A percentile compares a stretch with the other conserved stretches of the same genome.
Conservation (phyloP, 2,113 vertebrate species). For the Dissostichus mawsoni region DNA sequence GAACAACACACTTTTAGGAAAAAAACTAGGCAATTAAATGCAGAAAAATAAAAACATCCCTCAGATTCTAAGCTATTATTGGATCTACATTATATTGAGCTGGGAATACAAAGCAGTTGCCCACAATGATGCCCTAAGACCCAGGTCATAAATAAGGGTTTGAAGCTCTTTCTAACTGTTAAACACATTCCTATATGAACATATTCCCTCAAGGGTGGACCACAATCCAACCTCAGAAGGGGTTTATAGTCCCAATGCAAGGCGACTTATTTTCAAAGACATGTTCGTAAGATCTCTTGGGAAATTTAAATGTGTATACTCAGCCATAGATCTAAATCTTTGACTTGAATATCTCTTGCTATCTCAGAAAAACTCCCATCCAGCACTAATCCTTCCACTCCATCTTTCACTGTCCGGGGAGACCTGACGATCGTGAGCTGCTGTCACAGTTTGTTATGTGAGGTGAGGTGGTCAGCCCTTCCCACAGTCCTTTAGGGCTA, state of each 20-base stretch:
- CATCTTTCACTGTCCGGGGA: conserved; percentile 58
- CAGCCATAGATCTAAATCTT: conserved; percentile 61
- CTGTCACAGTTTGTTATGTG: conserved; percentile 72
- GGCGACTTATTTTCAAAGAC: conserved; percentile 44
- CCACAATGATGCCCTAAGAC: conserved; percentile 33
- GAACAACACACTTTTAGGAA: background rate
- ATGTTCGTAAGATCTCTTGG: conserved; percentile 40
- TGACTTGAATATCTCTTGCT: conserved; percentile 52
- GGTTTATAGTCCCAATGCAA: conserved; percentile 49
- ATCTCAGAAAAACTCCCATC: conserved; percentile 48
- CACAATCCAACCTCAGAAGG: conserved; percentile 49
- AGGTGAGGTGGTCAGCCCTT: conserved; percentile 65
- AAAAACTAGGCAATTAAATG: background rate
- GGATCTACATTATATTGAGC: conserved; percentile 12
- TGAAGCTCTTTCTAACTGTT: conserved; percentile 31
- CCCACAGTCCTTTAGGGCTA: conserved; percentile 64
- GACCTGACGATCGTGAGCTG: conserved; percentile 49
- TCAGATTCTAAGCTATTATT: background rate
- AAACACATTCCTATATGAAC: conserved; percentile 58
- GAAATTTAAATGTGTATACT: conserved; percentile 60
- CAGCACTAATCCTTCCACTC: conserved; percentile 46
- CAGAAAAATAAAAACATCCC: background rate
- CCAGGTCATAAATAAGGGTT: conserved; percentile 38
- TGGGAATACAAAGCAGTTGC: conserved; percentile 35
- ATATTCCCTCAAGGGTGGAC: conserved; percentile 43